Conservation (phyloP, 2,113 vertebrate species). For the Rallus limicola region DNA sequence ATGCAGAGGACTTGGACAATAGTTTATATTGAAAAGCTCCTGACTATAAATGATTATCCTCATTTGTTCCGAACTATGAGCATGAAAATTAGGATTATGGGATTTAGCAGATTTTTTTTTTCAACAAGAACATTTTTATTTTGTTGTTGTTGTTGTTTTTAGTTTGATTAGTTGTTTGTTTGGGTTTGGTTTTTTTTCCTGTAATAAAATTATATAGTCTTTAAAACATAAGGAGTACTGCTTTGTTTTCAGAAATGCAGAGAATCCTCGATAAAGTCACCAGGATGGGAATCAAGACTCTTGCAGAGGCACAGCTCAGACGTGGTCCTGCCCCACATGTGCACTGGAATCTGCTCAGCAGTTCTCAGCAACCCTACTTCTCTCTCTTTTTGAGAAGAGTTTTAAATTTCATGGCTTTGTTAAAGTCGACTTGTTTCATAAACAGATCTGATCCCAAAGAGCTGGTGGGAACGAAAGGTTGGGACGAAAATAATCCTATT, state of each 20-base stretch:
- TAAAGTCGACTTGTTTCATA: neutral
- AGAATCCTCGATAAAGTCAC: neutral
- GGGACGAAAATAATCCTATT: neutral
- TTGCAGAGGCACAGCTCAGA: neutral
- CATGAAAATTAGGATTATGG: constrained; percentile 14
- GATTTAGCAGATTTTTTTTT: constrained; percentile 15
- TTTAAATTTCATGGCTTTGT: neutral
- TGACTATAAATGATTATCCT: neutral
- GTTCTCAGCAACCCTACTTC: neutral
- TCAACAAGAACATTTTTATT: neutral
- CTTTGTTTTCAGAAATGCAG: constrained; percentile 6
- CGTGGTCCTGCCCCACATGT: fast-evolving
- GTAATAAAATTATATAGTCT: neutral
- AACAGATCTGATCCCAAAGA: neutral
- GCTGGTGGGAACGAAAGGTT: neutral
- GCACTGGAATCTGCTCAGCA: neutral
- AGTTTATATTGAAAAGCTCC: neutral
- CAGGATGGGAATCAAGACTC: neutral
- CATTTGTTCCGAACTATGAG: neutral
- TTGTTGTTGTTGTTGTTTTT: no score
- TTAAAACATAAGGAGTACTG: neutral
- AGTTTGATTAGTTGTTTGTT: no score
- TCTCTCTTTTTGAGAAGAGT: neutral
- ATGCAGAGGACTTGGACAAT: neutral
- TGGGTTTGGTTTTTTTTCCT: neutral